Percentiles rank a stretch among this genome's conserved stretches.
Conservation (phyloP, 2,113 vertebrate species). For the Gobio gobio region DNA sequence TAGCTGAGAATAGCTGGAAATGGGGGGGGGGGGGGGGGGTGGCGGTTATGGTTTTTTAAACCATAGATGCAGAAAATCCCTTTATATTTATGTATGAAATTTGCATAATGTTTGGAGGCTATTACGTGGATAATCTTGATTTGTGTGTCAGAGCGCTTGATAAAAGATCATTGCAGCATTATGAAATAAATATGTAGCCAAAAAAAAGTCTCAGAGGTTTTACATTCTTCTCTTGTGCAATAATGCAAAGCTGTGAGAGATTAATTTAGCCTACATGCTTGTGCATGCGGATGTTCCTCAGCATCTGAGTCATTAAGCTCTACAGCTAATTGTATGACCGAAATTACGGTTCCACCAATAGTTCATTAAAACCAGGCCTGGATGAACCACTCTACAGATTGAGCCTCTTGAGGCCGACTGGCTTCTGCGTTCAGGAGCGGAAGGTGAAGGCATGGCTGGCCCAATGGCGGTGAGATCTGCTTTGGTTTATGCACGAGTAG, state of each 20-base stretch:
- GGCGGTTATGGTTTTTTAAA: too few species aligned
- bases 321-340: background rate
- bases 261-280: background rate
- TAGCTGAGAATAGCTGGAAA: too few species aligned
- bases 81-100: too few species aligned
- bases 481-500: slow-evolving; percentile 64
- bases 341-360: background rate
- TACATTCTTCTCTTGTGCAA: background rate
- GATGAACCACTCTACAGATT: background rate
- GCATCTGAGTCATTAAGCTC: background rate
- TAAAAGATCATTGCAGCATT: background rate
- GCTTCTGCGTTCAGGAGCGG: slow-evolving; percentile 21
- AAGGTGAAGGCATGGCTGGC: slow-evolving; percentile 36
- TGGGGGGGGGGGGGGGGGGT: too few species aligned
- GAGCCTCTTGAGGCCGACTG: background rate
- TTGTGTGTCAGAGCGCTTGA: background rate
- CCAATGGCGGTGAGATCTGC: slow-evolving; percentile 46
- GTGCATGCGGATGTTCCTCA: background rate
- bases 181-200: slow-evolving; percentile 21
- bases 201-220: background rate
- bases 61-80: too few species aligned
- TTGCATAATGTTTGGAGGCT: too few species aligned
- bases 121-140: too few species aligned
- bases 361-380: background rate
- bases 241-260: background rate